Conservation (phyloP, 2,888 invertebrate genomes). For the Melanophora roralis region DNA sequence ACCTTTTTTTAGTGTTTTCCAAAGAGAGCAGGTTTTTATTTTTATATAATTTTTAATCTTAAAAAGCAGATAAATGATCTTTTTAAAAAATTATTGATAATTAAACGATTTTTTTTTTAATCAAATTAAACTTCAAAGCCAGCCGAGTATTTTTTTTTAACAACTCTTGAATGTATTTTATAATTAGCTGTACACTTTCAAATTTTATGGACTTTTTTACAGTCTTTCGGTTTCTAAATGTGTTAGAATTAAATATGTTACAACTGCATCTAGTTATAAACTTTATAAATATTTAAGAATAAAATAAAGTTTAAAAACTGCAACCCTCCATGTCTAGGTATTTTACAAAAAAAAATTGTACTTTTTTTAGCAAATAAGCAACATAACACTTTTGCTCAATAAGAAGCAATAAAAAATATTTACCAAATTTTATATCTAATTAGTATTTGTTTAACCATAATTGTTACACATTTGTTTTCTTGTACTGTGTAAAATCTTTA, state of each 20-base stretch:
- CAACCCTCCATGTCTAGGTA: conserved; percentile 51
- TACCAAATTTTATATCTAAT: too few relatives aligned
- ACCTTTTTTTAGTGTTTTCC: too few relatives aligned
- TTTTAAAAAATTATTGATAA: too few relatives aligned
- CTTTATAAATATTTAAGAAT: neutral
- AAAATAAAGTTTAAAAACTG: conserved; percentile 13
- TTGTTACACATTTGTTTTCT: neutral
- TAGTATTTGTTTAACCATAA: too few relatives aligned
- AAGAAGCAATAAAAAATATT: neutral
- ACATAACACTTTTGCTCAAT: conserved; percentile 25
- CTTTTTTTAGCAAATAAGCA: conserved; percentile 14
- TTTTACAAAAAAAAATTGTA: conserved; percentile 26
- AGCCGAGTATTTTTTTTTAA: too few relatives aligned
- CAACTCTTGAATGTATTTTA: too few relatives aligned
- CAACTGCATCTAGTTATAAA: conserved; percentile 7
- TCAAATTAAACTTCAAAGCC: too few relatives aligned
- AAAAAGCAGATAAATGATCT: too few relatives aligned
- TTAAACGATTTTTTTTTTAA: too few relatives aligned
- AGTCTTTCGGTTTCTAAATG: conserved; percentile 29
- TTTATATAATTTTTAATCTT: too few relatives aligned
- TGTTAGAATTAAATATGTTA: conserved; percentile 32
- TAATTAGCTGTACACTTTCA: too few relatives aligned
- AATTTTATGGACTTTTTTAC: conserved; percentile 5
- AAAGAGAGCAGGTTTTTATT: too few relatives aligned
- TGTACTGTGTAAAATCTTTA: neutral